Conservation (phyloP, 2,113 vertebrate genomes). For the Anas platyrhynchos region DNA sequence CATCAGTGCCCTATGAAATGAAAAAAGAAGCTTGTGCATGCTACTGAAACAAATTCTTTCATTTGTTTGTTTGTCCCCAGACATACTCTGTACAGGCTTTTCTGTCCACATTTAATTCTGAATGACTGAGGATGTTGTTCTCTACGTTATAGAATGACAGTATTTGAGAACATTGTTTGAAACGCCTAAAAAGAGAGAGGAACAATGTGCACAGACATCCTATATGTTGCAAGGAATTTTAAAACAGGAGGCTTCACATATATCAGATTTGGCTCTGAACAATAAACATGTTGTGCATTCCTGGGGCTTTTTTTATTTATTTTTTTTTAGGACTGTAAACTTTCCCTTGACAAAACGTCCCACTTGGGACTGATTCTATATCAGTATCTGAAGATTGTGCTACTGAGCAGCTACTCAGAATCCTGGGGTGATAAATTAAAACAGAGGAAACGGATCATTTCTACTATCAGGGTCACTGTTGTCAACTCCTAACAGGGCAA, state of each 20-base stretch:
- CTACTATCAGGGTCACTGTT: conserved; percentile 70
- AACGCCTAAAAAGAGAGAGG: neutral
- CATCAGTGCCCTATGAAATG: neutral
- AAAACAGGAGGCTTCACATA: rapidly evolving
- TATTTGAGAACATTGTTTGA: neutral
- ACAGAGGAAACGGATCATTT: conserved; percentile 67
- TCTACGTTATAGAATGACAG: neutral
- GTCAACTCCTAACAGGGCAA: conserved; percentile 67
- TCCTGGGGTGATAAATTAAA: conserved; percentile 44
- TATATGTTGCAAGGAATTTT: neutral
- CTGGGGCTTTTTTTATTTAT: neutral
- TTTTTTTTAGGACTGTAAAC: neutral
- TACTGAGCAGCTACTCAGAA: conserved; percentile 35
- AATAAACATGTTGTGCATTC: neutral
- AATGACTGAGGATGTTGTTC: neutral
- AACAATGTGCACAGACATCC: rapidly evolving
- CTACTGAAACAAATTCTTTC: neutral
- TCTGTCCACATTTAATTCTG: neutral
- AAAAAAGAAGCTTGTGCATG: neutral
- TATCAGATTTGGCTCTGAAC: conserved; percentile 7
- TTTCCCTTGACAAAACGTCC: neutral
- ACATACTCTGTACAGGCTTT: rapidly evolving
- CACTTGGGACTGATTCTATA: neutral
- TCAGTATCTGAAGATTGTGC: conserved; percentile 6
- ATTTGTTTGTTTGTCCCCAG: neutral